phyloP scores from a whole-genome alignment of 2,888 invertebrate species.

The Xestia sexstrigata region DNA sequence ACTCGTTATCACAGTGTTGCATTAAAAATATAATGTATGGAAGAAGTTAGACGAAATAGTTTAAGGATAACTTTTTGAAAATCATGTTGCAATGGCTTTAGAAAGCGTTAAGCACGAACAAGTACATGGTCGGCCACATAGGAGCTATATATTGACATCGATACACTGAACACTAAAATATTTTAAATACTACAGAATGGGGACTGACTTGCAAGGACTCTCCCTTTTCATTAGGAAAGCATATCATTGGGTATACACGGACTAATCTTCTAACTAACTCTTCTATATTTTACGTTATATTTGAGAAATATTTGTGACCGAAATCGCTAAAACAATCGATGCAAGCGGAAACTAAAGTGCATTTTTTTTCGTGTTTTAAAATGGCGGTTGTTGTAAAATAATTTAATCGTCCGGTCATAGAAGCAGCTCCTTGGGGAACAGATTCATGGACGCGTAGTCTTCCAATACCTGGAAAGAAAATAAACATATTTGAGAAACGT shows the following conservation, averaged over 20 bases:
- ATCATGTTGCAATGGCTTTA: constrained; percentile 1
- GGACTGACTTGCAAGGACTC: neutral
- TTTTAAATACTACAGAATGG: constrained; percentile 13
- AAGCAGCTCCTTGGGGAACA: constrained; percentile 94
- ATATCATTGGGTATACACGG: neutral
- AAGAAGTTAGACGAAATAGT: constrained; percentile 14
- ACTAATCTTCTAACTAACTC: constrained; percentile 14
- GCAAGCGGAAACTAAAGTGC: constrained; percentile 49
- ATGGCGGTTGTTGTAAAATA: constrained; percentile 51
- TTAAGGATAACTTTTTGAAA: constrained; percentile 1
- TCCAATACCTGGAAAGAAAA: constrained; percentile 92
- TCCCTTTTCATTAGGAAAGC: neutral
- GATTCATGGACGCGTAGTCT: constrained; percentile 95
- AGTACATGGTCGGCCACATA: constrained; percentile 29
- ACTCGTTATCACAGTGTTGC: constrained; percentile 66
- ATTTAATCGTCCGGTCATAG: constrained; percentile 83
- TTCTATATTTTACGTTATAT: constrained; percentile 9
- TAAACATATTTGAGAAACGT: neutral
- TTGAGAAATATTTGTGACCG: constrained; percentile 38
- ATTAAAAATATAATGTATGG: constrained; percentile 55
- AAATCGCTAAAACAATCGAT: constrained; percentile 43
- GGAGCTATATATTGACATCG: constrained; percentile 19
- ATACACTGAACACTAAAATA: constrained; percentile 37
- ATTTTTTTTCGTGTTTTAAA: constrained; percentile 41
- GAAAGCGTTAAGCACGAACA: constrained; percentile 37